Base-by-base conservation (phyloP, 2,888 invertebrate species). In the Agonopterix heracliana region DNA sequence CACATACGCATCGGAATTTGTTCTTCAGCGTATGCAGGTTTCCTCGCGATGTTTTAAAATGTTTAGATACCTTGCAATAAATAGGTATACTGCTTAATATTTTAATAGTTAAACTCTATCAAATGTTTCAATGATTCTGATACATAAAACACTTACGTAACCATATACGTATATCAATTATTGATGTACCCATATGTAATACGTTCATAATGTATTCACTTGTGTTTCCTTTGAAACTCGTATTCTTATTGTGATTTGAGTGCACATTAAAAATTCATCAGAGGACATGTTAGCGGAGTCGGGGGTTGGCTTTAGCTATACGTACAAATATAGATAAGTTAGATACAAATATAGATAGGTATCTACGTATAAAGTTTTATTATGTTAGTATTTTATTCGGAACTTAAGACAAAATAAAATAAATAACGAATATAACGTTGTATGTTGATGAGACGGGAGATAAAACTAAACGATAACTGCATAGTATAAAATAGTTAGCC, bases 221-320 rank as follows among this genome's bases (percentile, higher is more conserved):
- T 54, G 55, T 53, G 55, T 62, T 66, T 72, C 73, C 77, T 74
- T 78, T 74, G 74, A 68, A 69, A 60, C 59, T 62, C 57, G 63
- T 66, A 69, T 77, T 77, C 74, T 79, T 79, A 82, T 82, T 82
- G 79, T 78, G 79, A 81, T 78, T 80, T 74, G 76, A 79, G 77
- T 73, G 74, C 61, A 51, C 67, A 78, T 81, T 73, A 82, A 79
- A 60, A 54, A 81, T 82, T 81, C 75, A 82, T 64, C 54, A 64
- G 62, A 74, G 78, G 80, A 71, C 71, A 69, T 68, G 66, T 66
- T 50, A 68, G 57, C 57, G 54, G 60, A 64, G 61, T 54, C 53
- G 59, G 54, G 43, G 40, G 49, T 14, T 60, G 61, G 49, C 53
- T 64, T 60, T 48, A 47, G 60, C 57, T 63, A 57, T 59, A 59